Evolutionary conservation across 2,888 invertebrate genomes (phyloP).

Genomic region (Polyommatus iphigenia): DNA sequence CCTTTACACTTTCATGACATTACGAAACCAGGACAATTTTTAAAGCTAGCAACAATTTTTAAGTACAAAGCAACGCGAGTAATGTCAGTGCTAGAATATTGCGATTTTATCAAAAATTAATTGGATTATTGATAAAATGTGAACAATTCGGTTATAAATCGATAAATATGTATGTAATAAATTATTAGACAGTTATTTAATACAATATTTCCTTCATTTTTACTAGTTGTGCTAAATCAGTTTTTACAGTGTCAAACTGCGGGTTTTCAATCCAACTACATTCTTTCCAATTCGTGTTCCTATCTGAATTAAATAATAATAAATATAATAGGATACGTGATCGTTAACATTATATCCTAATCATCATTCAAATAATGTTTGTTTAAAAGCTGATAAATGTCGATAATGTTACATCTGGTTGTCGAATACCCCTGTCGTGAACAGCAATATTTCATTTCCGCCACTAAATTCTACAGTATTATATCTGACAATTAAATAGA

Average conservation of each 20-base stretch:
- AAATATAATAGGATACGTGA: not conserved
- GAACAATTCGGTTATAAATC: conserved; percentile 46
- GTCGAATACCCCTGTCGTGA: conserved; percentile 41
- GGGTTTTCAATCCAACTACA: conserved; percentile 47
- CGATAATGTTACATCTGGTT: conserved; percentile 63
- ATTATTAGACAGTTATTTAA: conserved; percentile 36
- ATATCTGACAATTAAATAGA: not conserved
- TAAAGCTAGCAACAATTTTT: conserved; percentile 52
- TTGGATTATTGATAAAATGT: conserved; percentile 56
- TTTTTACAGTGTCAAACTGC: conserved; percentile 69
- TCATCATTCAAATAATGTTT: conserved; percentile 38
- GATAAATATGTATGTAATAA: conserved; percentile 48
- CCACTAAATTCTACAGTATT: conserved; percentile 36
- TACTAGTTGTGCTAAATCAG: conserved; percentile 44
- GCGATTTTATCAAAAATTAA: conserved; percentile 63
- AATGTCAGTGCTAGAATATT: conserved; percentile 66
- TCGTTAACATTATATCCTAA: not conserved
- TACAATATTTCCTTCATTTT: conserved; percentile 26
- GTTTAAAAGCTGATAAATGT: conserved; percentile 24
- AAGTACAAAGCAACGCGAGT: conserved; percentile 74
- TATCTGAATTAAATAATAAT: not conserved
- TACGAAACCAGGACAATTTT: conserved; percentile 36
- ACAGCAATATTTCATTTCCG: conserved; percentile 48
- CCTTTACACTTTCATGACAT: too few species aligned
- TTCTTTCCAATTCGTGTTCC: conserved; percentile 28